Percentiles rank a stretch among this genome's conserved stretches.
phyloP scores from a whole-genome alignment of 1,140 invertebrate genomes.

The Copidosoma floridanum region DNA sequence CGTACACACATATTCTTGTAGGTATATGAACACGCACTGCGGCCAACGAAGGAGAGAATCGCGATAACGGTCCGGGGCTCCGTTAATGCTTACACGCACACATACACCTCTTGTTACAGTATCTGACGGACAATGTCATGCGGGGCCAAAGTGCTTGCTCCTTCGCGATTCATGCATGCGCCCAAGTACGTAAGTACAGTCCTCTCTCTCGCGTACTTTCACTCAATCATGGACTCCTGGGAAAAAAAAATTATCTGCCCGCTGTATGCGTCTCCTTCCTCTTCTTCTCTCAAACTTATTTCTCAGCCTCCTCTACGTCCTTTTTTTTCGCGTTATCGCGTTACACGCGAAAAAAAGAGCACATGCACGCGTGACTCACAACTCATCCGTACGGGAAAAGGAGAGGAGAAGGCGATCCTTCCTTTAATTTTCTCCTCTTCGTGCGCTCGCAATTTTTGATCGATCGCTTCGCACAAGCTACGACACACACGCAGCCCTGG shows the following conservation, averaged over 20 bases:
- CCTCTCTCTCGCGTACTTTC: conserved; percentile 36
- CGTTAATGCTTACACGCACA: conserved; percentile 10
- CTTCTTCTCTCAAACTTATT: too few species aligned
- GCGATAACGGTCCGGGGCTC: conserved; percentile 20
- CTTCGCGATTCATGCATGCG: conserved; percentile 36
- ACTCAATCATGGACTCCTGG: conserved; percentile 29
- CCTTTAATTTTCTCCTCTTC: background rate
- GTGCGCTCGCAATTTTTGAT: background rate
- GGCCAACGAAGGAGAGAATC: conserved; percentile 21
- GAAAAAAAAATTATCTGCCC: conserved; percentile 10
- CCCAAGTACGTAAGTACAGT: conserved; percentile 33
- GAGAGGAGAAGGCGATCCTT: too few species aligned
- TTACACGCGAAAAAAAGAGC: background rate
- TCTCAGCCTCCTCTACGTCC: background rate
- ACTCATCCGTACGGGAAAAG: background rate
- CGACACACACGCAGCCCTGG: background rate
- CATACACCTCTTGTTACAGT: conserved; percentile 23
- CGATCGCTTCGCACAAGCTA: background rate
- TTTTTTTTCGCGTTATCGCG: background rate
- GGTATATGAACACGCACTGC: too few species aligned
- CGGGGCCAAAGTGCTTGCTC: conserved; percentile 23
- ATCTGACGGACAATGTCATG: conserved; percentile 27
- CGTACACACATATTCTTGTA: too few species aligned
- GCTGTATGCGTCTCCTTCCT: background rate
- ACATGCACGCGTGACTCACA: background rate